Conservation (phyloP, 2,797 vertebrate genomes). For the Rhodeus uyekii region DNA sequence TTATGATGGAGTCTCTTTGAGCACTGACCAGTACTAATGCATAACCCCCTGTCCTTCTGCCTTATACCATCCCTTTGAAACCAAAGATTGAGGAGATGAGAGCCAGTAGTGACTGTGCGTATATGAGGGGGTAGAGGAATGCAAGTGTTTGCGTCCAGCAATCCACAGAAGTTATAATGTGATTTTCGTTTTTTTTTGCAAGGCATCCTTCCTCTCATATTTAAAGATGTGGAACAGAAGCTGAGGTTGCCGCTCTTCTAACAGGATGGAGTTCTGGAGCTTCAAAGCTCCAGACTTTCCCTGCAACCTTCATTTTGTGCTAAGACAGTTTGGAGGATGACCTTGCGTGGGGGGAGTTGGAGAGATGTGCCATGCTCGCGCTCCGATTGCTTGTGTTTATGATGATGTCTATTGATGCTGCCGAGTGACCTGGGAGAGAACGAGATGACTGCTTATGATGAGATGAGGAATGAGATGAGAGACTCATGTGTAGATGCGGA, state of each 20-base stretch:
- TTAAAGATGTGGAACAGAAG: conserved; percentile 85
- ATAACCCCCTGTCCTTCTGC: conserved; percentile 99
- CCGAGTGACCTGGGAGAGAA: conserved; percentile 73
- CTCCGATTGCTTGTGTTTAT: conserved; percentile 55
- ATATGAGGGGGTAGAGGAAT: conserved; percentile 57
- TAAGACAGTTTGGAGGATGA: conserved; percentile 60
- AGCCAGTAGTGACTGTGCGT: conserved; percentile 67
- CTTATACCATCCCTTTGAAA: conserved; percentile 97
- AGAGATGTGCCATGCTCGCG: not conserved
- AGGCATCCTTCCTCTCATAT: conserved; percentile 71
- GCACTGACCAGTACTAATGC: conserved; percentile 99
- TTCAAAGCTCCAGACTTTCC: conserved; percentile 62
- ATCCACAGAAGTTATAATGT: conserved; percentile 82
- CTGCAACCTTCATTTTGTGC: conserved; percentile 65
- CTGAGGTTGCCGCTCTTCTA: conserved; percentile 73
- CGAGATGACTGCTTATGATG: conserved; percentile 13
- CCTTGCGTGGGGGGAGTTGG: conserved; percentile 38
- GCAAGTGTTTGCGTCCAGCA: conserved; percentile 66
- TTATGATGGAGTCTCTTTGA: conserved; percentile 98
- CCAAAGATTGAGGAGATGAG: conserved; percentile 88
- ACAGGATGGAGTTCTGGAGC: conserved; percentile 58
- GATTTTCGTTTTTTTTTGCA: conserved; percentile 58
- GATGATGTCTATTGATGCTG: conserved; percentile 75
- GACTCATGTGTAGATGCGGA: conserved; percentile 35
- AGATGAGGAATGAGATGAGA: conserved; percentile 39